Percentiles rank a stretch among this genome's conserved stretches.
These are phyloP conservation scores for Indicator maculatus DNA, from an alignment of 2,113 vertebrate species.

Conservation along the genomic window DNA sequence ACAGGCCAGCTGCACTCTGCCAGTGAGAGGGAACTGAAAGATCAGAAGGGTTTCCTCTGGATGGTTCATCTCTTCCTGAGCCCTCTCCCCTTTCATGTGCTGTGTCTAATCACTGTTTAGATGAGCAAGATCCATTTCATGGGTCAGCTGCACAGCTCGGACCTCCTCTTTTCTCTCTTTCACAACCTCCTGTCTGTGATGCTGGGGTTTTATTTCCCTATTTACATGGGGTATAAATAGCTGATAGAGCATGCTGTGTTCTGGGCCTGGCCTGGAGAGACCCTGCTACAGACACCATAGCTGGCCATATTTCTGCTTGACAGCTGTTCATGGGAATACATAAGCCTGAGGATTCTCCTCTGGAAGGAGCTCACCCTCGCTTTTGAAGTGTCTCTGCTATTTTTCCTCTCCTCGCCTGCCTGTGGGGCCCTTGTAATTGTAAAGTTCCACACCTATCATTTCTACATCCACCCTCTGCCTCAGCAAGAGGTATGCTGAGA, in stretches of 20 bases:
- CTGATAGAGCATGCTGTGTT: background rate
- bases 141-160: slow-evolving; percentile 1
- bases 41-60: slow-evolving; percentile 49
- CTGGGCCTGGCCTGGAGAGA: background rate
- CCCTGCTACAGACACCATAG: background rate
- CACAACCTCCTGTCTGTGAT: background rate
- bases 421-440: background rate
- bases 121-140: slow-evolving; percentile 44
- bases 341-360: background rate
- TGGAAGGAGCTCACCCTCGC: background rate
- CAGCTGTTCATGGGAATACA: slow-evolving; percentile 5
- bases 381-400: background rate
- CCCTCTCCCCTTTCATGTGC: background rate
- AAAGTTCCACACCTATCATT: background rate
- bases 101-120: background rate
- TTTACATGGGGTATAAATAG: background rate
- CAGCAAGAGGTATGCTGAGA: background rate
- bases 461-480: background rate
- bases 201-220: background rate
- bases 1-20: slow-evolving; percentile 80
- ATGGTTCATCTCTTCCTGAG: slow-evolving; percentile 51
- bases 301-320: background rate
- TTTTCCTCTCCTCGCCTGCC: background rate
- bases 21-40: slow-evolving; percentile 87
- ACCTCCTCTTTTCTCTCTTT: background rate